These are phyloP conservation scores for Catostomus latipinnis DNA, from an alignment of 2,797 vertebrate species.

Conservation along the genomic window DNA sequence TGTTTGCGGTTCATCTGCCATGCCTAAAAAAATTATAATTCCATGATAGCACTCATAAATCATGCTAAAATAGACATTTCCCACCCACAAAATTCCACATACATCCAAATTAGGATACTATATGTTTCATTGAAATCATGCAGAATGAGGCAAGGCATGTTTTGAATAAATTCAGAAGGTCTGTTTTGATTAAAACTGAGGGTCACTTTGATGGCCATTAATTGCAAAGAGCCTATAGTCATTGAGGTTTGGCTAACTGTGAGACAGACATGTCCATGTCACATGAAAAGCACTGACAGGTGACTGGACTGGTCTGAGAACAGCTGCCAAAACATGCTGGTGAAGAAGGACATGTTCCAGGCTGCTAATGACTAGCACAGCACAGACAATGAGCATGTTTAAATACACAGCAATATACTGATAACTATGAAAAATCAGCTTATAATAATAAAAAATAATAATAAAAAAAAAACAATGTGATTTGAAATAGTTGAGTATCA, in stretches of 20 bases:
- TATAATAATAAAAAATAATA: slow-evolving; percentile 56
- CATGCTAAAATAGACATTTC: slow-evolving; percentile 37
- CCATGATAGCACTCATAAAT: background rate
- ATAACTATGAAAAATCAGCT: slow-evolving; percentile 53
- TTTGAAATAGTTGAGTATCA: too few species aligned
- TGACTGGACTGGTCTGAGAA: slow-evolving; percentile 68
- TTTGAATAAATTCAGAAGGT: slow-evolving; percentile 62
- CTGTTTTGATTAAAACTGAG: slow-evolving; percentile 72
- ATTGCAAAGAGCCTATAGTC: slow-evolving; percentile 67
- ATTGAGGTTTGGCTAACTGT: slow-evolving; percentile 32
- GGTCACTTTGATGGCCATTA: slow-evolving; percentile 71
- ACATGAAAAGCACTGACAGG: slow-evolving; percentile 75
- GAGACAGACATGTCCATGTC: slow-evolving; percentile 66
- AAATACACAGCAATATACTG: slow-evolving; percentile 24
- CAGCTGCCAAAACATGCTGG: slow-evolving; percentile 67
- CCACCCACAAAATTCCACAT: slow-evolving; percentile 28
- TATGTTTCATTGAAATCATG: slow-evolving; percentile 39
- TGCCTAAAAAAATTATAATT: background rate
- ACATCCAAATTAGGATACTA: slow-evolving; percentile 18
- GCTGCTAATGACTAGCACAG: slow-evolving; percentile 42
- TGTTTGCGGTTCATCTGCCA: slow-evolving; percentile 9
- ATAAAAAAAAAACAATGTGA: too few species aligned
- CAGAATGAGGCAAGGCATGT: slow-evolving; percentile 50
- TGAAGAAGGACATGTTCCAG: slow-evolving; percentile 63
- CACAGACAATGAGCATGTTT: slow-evolving; percentile 47